phyloP scores from a whole-genome alignment of 2,113 vertebrate species.

The Ursus arctos region DNA sequence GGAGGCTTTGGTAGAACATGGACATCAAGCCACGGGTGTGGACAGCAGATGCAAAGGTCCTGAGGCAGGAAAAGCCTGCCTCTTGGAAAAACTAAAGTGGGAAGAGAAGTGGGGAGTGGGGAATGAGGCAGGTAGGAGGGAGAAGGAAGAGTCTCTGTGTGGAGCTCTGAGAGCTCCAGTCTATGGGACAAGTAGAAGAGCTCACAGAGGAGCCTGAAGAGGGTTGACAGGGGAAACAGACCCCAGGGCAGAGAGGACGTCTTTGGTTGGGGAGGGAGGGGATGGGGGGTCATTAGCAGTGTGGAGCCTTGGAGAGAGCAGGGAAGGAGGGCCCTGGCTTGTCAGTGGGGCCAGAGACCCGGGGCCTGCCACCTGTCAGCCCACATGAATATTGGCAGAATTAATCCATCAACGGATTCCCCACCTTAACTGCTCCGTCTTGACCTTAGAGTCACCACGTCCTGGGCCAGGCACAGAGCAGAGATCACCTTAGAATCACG shows the following conservation, averaged over 20 bases:
- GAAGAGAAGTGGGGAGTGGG: background rate
- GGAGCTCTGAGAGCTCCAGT: background rate
- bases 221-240: background rate
- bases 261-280: too few relatives aligned
- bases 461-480: fast-evolving
- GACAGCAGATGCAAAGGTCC: background rate
- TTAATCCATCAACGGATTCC: background rate
- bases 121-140: background rate
- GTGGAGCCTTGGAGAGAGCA: background rate
- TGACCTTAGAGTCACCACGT: background rate
- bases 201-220: background rate
- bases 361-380: background rate
- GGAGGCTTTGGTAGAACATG: background rate
- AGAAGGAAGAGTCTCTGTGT: background rate
- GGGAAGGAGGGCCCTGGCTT: background rate
- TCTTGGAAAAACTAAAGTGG: background rate
- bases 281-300: too few relatives aligned
- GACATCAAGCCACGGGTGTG: background rate
- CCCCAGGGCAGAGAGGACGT: background rate
- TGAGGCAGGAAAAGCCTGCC: background rate
- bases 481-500: background rate
- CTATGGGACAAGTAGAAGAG: background rate
- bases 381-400: background rate
- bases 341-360: background rate
- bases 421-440: background rate